These are phyloP conservation scores for Dinomys branickii DNA, from an alignment of 2,113 vertebrate genomes.

Conservation along the genomic window DNA sequence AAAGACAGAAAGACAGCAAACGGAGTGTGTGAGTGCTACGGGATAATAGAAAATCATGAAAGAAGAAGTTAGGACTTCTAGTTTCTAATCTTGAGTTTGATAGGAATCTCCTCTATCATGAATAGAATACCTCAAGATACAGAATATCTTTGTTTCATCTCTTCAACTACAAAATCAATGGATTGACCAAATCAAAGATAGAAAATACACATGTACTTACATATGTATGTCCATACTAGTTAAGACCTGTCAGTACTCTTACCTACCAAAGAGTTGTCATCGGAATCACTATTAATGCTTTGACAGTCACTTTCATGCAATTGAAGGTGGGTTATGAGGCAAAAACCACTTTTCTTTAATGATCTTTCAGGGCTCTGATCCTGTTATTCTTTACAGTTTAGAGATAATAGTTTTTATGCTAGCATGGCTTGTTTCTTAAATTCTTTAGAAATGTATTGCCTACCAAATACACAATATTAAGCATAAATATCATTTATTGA, in stretches of 20 bases:
- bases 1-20: not conserved
- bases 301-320: not conserved
- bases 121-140: not conserved
- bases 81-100: not conserved
- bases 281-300: not conserved
- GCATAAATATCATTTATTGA: constrained; percentile 1
- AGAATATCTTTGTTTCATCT: not conserved
- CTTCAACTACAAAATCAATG: not conserved
- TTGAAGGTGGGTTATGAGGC: not conserved
- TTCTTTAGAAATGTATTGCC: constrained; percentile 13
- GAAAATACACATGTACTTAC: not conserved
- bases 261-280: not conserved
- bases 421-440: not conserved
- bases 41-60: not conserved
- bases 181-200: not conserved
- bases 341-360: not conserved
- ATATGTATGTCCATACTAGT: not conserved
- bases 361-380: not conserved
- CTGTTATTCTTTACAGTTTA: not conserved
- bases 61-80: not conserved
- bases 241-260: not conserved
- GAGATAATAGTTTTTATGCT: not conserved
- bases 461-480: not conserved
- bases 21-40: too few species aligned
- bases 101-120: not conserved